Conservation (phyloP, 2,113 vertebrate genomes). For the Entelurus aequoreus region DNA sequence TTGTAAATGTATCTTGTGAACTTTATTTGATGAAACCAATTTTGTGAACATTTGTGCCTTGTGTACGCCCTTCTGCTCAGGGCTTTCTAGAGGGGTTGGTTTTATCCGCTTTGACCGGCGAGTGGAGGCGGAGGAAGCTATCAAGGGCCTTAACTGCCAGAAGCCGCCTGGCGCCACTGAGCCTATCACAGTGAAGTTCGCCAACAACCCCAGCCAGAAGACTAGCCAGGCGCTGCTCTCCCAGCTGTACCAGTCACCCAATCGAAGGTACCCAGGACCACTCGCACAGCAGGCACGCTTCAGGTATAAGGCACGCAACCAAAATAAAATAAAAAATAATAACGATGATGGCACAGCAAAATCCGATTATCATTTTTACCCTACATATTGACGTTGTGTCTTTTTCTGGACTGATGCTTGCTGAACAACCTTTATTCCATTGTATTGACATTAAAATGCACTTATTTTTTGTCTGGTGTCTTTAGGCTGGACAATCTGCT, state of each 20-base stretch:
- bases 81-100: slow-evolving; percentile 92
- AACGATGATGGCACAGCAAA: no score
- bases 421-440: no score
- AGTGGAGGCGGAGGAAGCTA: slow-evolving; percentile 97
- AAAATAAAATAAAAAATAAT: slow-evolving; percentile 19
- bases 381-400: no score
- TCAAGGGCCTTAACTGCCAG: slow-evolving; percentile 97
- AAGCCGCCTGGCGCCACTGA: slow-evolving; percentile 93
- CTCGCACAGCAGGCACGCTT: slow-evolving; percentile 98
- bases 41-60: background rate
- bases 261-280: slow-evolving; percentile 94
- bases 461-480: slow-evolving; percentile 55
- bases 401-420: no score
- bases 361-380: background rate
- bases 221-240: slow-evolving; percentile 95
- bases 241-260: slow-evolving; percentile 97
- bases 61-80: slow-evolving; percentile 52
- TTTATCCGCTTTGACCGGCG: slow-evolving; percentile 98
- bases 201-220: slow-evolving; percentile 99
- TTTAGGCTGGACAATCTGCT: slow-evolving; percentile 98
- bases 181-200: slow-evolving; percentile 98
- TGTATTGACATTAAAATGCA: no score
- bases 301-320: slow-evolving; percentile 78
- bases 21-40: background rate
- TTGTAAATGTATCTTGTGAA: no score